Evolutionary conservation across 2,113 vertebrate species (phyloP), one percentile per base, ranked within the genome.

Genomic region (Seriola aureovittata): DNA sequence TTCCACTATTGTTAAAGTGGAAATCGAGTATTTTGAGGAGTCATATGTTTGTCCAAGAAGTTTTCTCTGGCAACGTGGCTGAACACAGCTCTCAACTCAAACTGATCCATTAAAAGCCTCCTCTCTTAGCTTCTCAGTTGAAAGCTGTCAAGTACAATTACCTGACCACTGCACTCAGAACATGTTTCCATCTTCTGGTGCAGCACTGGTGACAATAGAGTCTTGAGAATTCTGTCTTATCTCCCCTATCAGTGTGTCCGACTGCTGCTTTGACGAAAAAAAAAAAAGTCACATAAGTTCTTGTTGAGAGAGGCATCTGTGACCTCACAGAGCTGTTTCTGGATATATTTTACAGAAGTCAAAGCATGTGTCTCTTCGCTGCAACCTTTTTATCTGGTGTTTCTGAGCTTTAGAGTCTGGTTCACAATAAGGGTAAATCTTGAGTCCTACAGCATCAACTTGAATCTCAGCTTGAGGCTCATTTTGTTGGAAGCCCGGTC

Each of bases 81-180:
- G 62, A 60, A 23, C 40, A 59, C 52, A 66, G 62, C 46, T 75
- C 34, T 71, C 38, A 60, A 57, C 64, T 82, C 42, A 78, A 21
- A 80, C 29, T 38, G 14, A 70, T 66, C 78, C 57, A 66, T 58
- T 75, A 46, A 40, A 85, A 73, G 68, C 55, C 63, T 71, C 55
- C 66, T 38, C 57, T 70, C 58, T 70, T 65, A 80, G 75, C 32
- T 12, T 57, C 34, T 63, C 3, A 8, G 60, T 14, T 70, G 65
- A 88, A 88, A 80, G 72, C 82, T 80, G 71, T 85, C 71, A 66
- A 78, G 71, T 40, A 57, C 84, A 84, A 84, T 79, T 67, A 71
- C 58, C 71, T 75, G 82, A 81, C 68, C 84, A 48, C 55, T 68
- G 60, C 77, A 84, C n/a, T 70, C 42, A 57, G 76, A 76, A 59